These are phyloP conservation scores for Nyctibius bracteatus DNA, from an alignment of 2,113 vertebrate genomes.

Conservation along the genomic window DNA sequence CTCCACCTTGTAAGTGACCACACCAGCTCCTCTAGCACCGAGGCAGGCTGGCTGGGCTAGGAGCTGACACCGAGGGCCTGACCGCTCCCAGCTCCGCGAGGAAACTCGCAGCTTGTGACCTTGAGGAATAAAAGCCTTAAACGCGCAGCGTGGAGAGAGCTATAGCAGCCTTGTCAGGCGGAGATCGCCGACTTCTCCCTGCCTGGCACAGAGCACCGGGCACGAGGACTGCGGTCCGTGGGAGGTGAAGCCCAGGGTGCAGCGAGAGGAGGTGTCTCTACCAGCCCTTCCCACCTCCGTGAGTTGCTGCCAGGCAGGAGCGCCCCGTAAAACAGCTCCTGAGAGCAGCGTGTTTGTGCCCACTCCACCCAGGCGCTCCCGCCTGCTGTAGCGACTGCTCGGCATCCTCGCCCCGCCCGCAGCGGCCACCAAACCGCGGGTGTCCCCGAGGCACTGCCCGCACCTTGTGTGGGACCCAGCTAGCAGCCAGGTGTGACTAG, in stretches of 20 bases:
- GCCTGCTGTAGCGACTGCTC: neutral
- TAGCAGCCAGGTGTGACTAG: neutral
- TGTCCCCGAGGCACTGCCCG: accelerated
- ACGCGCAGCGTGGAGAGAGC: neutral
- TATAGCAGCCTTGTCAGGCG: neutral
- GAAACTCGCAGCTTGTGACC: neutral
- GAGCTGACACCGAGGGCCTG: neutral
- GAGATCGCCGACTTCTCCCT: neutral
- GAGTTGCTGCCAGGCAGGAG: neutral
- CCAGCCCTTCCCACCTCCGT: neutral
- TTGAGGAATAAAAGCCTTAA: conserved; percentile 34
- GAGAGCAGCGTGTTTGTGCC: accelerated
- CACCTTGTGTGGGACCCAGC: neutral
- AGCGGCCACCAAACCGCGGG: neutral
- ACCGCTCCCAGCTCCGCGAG: neutral
- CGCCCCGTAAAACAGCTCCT: accelerated
- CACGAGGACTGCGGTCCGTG: accelerated
- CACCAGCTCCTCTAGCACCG: neutral
- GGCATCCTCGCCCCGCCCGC: neutral
- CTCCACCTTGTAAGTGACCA: neutral
- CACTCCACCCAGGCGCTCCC: neutral
- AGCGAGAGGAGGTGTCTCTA: no score
- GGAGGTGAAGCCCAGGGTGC: neutral
- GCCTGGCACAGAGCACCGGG: neutral
- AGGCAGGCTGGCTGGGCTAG: neutral